Percentiles rank a stretch among this genome's conserved stretches.
These are phyloP conservation scores for Sinocyclocheilus anophthalmus DNA, from an alignment of 2,113 vertebrate genomes.

Conservation along the genomic window DNA sequence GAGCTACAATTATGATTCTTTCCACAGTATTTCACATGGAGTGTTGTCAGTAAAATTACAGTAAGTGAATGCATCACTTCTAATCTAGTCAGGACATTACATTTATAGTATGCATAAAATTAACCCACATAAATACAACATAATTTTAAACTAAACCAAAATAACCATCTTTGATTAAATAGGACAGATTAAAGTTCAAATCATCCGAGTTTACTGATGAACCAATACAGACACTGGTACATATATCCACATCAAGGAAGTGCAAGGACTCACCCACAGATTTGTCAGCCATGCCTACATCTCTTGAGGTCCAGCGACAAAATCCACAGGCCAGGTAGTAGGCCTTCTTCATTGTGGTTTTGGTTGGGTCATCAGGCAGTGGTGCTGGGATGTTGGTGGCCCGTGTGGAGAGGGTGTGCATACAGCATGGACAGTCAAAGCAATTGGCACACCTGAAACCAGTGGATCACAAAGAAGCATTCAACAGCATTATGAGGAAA, in stretches of 20 bases:
- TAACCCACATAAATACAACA: not conserved
- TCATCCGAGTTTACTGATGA: not conserved
- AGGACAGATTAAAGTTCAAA: not conserved
- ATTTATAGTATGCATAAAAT: not conserved
- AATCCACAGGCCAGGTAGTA: constrained; percentile 98
- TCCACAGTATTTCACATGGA: not conserved
- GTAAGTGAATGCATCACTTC: not conserved
- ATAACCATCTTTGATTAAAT: not conserved
- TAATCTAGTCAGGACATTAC: not conserved
- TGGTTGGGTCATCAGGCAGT: constrained; percentile 92
- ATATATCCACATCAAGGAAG: too few relatives aligned
- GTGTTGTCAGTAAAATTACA: not conserved
- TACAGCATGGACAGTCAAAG: constrained; percentile 98
- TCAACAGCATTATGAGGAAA: not conserved
- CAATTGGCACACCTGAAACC: constrained; percentile 91
- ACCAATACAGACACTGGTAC: not conserved
- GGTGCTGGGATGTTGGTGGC: constrained; percentile 95
- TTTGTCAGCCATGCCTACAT: constrained; percentile 98
- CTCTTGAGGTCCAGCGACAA: constrained; percentile 97
- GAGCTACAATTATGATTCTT: not conserved
- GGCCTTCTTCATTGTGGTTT: constrained; percentile 97
- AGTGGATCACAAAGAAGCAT: not conserved
- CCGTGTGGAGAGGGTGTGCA: constrained; percentile 96
- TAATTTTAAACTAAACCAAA: not conserved
- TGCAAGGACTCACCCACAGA: constrained; percentile 86